Conservation (phyloP, 1,140 invertebrate genomes). For the Platyscapa corneri region DNA sequence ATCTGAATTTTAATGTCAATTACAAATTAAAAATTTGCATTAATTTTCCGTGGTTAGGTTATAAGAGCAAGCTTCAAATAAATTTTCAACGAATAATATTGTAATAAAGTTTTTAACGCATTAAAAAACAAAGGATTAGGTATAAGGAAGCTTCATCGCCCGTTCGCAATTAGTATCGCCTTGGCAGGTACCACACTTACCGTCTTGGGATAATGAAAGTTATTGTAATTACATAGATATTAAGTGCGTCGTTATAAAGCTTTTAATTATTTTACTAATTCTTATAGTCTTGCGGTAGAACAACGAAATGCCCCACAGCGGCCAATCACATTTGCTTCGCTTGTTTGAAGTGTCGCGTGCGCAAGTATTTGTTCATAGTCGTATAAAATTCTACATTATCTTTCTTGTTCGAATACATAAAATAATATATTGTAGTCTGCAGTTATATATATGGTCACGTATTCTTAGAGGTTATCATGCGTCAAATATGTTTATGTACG, state of each 20-base stretch:
- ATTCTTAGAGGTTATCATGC: conserved; percentile 4
- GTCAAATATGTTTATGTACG: conserved; percentile 3
- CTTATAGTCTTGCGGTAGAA: neutral
- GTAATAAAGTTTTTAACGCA: too few relatives aligned
- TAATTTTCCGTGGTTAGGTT: too few relatives aligned
- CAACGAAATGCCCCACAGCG: neutral
- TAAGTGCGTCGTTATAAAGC: neutral
- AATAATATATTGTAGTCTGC: neutral
- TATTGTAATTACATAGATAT: neutral
- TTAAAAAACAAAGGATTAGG: too few relatives aligned
- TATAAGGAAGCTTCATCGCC: too few relatives aligned
- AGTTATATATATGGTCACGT: neutral
- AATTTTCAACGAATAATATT: too few relatives aligned
- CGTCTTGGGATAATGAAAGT: neutral
- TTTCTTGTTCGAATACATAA: conserved; percentile 7
- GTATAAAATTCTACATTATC: conserved; percentile 7
- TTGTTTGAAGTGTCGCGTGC: neutral
- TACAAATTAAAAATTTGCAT: too few relatives aligned
- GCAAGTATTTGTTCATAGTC: neutral
- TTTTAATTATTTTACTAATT: neutral
- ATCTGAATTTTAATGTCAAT: too few relatives aligned
- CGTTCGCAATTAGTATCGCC: neutral
- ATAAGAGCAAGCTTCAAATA: too few relatives aligned
- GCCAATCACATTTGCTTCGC: neutral
- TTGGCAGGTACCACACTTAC: neutral